Percentiles rank a stretch among this genome's conserved stretches.
phyloP scores from a whole-genome alignment of 92 coral and sea anemone species.

The Siderastrea siderea region DNA sequence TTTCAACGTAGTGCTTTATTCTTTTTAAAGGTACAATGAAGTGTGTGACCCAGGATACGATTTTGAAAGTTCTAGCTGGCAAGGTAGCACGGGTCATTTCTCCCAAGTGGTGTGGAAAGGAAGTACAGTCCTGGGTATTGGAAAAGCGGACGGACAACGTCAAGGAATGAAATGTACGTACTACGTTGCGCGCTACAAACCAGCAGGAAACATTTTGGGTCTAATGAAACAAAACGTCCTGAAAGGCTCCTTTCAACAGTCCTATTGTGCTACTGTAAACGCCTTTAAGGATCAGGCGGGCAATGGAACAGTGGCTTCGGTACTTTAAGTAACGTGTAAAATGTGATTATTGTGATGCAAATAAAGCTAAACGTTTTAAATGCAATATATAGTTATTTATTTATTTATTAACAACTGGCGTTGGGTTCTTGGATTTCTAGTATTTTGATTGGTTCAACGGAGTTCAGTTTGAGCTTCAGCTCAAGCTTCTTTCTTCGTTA shows the following conservation, averaged over 20 bases:
- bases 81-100: conserved; percentile 47
- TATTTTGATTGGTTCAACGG: too few relatives aligned
- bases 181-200: neutral
- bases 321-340: too few relatives aligned
- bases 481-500: too few relatives aligned
- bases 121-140: conserved; percentile 46
- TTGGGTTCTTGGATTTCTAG: too few relatives aligned
- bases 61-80: neutral
- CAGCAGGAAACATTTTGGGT: neutral
- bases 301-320: too few relatives aligned
- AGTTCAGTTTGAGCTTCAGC: too few relatives aligned
- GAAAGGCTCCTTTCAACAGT: neutral
- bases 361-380: too few relatives aligned
- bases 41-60: conserved; percentile 43
- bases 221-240: neutral
- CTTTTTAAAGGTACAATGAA: conserved; percentile 41
- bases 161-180: conserved; percentile 36
- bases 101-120: conserved; percentile 69
- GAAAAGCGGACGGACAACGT: conserved; percentile 2
- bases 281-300: neutral
- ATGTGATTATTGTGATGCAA: too few relatives aligned
- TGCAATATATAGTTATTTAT: too few relatives aligned
- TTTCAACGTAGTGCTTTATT: too few relatives aligned
- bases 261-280: neutral
- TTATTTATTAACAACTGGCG: too few relatives aligned